phyloP scores from a whole-genome alignment of 1,140 invertebrate species.

The Drosophila aff. region DNA sequence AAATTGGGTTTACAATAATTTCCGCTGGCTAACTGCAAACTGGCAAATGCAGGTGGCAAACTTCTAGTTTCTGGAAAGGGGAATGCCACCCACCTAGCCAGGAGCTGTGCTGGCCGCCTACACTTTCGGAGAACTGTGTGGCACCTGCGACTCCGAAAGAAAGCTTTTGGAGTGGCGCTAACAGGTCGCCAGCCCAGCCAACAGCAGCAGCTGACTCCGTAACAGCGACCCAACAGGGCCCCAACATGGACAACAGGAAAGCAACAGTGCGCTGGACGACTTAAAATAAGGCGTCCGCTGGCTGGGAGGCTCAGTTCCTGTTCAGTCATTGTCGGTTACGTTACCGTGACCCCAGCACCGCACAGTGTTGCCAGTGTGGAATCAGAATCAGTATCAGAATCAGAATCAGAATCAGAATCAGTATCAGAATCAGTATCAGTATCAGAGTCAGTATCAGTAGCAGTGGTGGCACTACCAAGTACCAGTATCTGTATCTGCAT shows the following conservation, averaged over 20 bases:
- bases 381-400: conserved; percentile 7
- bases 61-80: not conserved
- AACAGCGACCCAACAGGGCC: conserved; percentile 10
- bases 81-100: not conserved
- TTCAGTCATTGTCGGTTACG: conserved; percentile 76
- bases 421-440: not conserved
- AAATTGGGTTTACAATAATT: too few relatives aligned
- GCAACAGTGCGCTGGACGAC: conserved; percentile 40
- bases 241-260: conserved; percentile 31
- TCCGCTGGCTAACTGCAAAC: not conserved
- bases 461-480: not conserved
- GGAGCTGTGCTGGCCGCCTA: not conserved
- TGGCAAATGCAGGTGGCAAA: not conserved
- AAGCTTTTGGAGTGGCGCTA: conserved; percentile 35
- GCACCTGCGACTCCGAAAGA: conserved; percentile 5
- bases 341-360: conserved; percentile 52
- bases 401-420: not conserved
- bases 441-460: not conserved
- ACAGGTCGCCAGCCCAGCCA: conserved; percentile 15
- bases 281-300: conserved; percentile 63
- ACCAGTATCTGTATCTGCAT: conserved; percentile 7
- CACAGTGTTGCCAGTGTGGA: conserved; percentile 33
- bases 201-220: not conserved
- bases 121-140: not conserved
- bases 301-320: conserved; percentile 69